Evolutionary conservation across 2,797 vertebrate genomes (phyloP).

Genomic region (Mormyrus hasselquistii): DNA sequence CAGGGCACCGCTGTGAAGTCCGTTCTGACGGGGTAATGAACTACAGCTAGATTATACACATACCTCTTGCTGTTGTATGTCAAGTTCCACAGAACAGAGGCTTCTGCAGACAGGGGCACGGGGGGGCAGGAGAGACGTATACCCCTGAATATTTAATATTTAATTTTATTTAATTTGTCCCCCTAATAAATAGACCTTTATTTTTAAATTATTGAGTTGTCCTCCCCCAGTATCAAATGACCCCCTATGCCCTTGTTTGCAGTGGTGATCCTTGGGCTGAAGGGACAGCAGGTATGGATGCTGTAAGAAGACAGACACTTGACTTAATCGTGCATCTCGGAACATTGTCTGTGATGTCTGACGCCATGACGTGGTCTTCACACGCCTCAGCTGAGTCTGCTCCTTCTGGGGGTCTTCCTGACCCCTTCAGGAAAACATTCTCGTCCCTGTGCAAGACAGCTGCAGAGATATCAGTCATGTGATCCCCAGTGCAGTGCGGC

Average conservation of each 20-base stretch:
- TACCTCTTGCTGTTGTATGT: slow-evolving; percentile 53
- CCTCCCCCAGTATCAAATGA: not conserved
- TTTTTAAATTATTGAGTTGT: not conserved
- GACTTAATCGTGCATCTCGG: not conserved
- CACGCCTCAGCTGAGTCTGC: not conserved
- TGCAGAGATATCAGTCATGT: not conserved
- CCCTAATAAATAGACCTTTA: not conserved
- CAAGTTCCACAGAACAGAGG: slow-evolving; percentile 54
- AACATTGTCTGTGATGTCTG: not conserved
- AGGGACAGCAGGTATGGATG: not conserved
- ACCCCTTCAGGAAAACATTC: not conserved
- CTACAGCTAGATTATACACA: slow-evolving; percentile 50
- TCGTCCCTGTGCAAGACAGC: not conserved
- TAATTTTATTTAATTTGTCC: not conserved
- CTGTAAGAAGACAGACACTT: not conserved
- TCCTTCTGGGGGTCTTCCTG: not conserved
- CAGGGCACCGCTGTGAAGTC: slow-evolving; percentile 18
- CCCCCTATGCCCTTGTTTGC: not conserved
- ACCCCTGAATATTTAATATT: not conserved
- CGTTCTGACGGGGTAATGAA: slow-evolving; percentile 30
- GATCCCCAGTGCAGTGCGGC: not conserved
- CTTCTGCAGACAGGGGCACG: slow-evolving; percentile 14
- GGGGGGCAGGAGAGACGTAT: not conserved
- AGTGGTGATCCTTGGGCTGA: not conserved
- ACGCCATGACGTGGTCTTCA: not conserved